A percentile compares a stretch with the other conserved stretches of the same genome.
These are phyloP conservation scores for Carassius gibelio DNA, from an alignment of 2,113 vertebrate genomes.

Conservation along the genomic window DNA sequence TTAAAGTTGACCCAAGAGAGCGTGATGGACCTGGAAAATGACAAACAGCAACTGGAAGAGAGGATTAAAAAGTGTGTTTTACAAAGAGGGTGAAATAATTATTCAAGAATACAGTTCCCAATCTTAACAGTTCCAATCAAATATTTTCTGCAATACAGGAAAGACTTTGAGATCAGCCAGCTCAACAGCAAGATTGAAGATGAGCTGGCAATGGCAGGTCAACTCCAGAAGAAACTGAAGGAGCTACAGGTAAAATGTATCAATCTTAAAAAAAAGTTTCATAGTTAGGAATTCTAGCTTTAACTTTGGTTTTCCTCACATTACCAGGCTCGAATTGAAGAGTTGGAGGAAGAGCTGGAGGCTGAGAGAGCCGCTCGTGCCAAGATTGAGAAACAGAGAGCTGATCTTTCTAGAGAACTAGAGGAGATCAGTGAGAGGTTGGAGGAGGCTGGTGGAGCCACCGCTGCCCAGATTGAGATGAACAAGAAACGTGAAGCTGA, in stretches of 20 bases:
- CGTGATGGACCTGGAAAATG: constrained; percentile 79
- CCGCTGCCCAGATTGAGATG: constrained; percentile 82
- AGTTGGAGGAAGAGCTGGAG: constrained; percentile 84
- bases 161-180: constrained; percentile 84
- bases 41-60: constrained; percentile 77
- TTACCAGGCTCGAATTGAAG: constrained; percentile 77
- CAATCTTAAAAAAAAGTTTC: background rate
- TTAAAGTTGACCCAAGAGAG: constrained; percentile 76
- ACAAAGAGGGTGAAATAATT: too few relatives aligned
- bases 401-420: constrained; percentile 83
- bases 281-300: background rate
- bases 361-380: constrained; percentile 76
- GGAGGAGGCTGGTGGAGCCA: constrained; percentile 86
- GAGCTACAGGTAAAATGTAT: constrained; percentile 80
- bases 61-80: constrained; percentile 29
- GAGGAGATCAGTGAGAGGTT: constrained; percentile 91
- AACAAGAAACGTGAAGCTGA: constrained; percentile 87
- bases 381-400: constrained; percentile 84
- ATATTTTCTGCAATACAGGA: constrained; percentile 66
- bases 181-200: constrained; percentile 84
- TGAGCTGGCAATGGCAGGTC: constrained; percentile 78
- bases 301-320: background rate
- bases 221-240: constrained; percentile 89
- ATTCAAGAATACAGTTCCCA: too few relatives aligned
- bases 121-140: background rate